phyloP scores from a whole-genome alignment of 2,888 invertebrate species.

The Acrobeloides nanus region DNA sequence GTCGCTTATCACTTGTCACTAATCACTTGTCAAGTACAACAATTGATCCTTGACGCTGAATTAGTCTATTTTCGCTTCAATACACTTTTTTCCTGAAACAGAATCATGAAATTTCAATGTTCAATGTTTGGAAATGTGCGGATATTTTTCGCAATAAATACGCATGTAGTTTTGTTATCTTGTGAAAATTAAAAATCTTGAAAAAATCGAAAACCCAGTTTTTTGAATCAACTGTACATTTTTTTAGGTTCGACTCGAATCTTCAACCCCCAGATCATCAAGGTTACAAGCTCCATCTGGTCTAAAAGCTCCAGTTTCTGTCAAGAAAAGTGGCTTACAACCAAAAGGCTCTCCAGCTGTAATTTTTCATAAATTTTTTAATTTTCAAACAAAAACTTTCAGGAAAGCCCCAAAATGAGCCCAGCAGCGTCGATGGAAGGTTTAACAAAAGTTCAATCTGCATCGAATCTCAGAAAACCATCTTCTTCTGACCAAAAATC shows the following conservation, averaged over 20 bases:
- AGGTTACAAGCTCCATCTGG: not conserved
- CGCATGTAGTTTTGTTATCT: not conserved
- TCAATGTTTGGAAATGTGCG: too few relatives aligned
- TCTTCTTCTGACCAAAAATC: too few relatives aligned
- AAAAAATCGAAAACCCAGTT: not conserved
- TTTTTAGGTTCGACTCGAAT: conserved; percentile 1
- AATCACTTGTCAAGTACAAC: too few relatives aligned
- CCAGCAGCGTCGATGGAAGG: conserved; percentile 39
- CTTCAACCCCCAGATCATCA: conserved; percentile 1
- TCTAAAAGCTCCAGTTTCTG: not conserved
- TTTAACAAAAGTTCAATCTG: conserved; percentile 15
- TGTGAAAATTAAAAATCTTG: not conserved
- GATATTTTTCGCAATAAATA: too few relatives aligned
- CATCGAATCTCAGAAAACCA: too few relatives aligned
- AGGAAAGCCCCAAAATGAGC: conserved; percentile 21
- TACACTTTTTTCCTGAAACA: not conserved
- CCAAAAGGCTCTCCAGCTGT: not conserved
- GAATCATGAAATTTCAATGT: not conserved
- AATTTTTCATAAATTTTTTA: not conserved
- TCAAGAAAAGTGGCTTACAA: not conserved
- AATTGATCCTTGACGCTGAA: too few relatives aligned
- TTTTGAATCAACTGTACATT: too few relatives aligned
- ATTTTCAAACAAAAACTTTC: not conserved
- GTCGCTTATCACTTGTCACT: too few relatives aligned
- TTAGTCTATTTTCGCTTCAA: too few relatives aligned